Conservation (phyloP, 2,797 vertebrate species). For the Ataeniobius toweri region DNA sequence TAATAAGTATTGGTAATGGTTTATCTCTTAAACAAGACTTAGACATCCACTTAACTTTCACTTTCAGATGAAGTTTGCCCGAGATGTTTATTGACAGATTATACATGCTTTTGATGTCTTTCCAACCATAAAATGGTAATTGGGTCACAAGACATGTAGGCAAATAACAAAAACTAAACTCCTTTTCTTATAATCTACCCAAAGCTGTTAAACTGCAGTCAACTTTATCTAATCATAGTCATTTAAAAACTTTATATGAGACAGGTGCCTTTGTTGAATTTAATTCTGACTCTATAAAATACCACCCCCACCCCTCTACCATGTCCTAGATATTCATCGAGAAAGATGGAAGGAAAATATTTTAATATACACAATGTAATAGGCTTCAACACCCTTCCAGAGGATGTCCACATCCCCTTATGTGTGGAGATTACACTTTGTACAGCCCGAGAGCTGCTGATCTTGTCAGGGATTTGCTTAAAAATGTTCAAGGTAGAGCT, state of each 20-base stretch:
- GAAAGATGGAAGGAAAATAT: conserved; percentile 8
- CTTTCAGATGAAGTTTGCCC: neutral
- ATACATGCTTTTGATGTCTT: neutral
- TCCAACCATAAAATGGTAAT: conserved; percentile 1
- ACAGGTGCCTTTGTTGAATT: conserved; percentile 54
- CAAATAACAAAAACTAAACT: conserved; percentile 11
- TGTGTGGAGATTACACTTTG: conserved; percentile 42
- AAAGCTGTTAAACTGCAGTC: conserved; percentile 25
- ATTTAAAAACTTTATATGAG: conserved; percentile 46
- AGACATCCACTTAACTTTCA: neutral
- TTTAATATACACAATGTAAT: conserved; percentile 45
- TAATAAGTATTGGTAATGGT: no score
- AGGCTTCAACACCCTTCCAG: conserved; percentile 33
- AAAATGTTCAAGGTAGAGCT: conserved; percentile 52
- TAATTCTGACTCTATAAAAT: conserved; percentile 47
- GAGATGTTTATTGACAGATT: neutral
- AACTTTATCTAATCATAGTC: conserved; percentile 42
- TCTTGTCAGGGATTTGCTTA: conserved; percentile 56
- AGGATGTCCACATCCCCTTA: conserved; percentile 32
- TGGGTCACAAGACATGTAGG: neutral
- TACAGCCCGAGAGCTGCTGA: conserved; percentile 5
- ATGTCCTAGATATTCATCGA: conserved; percentile 48
- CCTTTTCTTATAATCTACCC: conserved; percentile 39
- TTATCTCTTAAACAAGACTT: neutral
- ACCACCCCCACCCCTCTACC: conserved; percentile 17